Base-by-base conservation (phyloP, 2,888 invertebrate genomes). In the Bursaphelenchus okinawaensis region DNA sequence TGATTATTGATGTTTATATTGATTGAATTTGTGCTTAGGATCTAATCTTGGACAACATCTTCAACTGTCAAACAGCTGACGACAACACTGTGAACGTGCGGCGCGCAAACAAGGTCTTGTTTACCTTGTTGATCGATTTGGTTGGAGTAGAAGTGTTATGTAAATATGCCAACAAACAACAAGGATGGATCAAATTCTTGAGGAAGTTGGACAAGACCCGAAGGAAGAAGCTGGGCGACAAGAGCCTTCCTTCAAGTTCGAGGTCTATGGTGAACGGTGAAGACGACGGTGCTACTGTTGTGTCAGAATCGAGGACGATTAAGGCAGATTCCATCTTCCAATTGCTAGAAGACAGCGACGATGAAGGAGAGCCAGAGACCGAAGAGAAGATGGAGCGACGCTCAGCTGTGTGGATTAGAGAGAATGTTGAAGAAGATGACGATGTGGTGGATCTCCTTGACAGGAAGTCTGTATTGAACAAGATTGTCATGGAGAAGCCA, bases 311-410 rank as follows among this genome's bases (percentile, higher is more conserved):
- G 22, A 63, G 68, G 54, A 77, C 79, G 0, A 76, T 75, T 12
- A 75, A 75, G 40, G 77, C 79, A 29, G 79, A 79, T 59, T 79
- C 79, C 4, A 79, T 79, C 31, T 63, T 69, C 29, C 73, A 76
- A 24, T 68, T 79, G 50, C 67, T 79, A 23, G 77, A 77, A 52
- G 77, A 79, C 57, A 71, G 68, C 9, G 55, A 76, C 58, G 76
- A 71, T 16, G 72, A 74, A 26, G 72, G 73, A 7, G 71, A 70
- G 59, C 76, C 71, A 20, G 75, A 70, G 29, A 71, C 70, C 56
- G 69, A 70, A 22, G 66, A 63, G 7, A 50, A 54, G 50, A 51
- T 62, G 61, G 66, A 66, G 28, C 23, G 40, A 16, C 20, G 54
- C 12, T 50, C 63, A 24, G 55, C 61, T 7, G 54, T 54, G 52